A percentile compares a stretch with the other conserved stretches of the same genome.
Conservation (phyloP, 2,797 vertebrate genomes). For the Anabas testudineus region DNA sequence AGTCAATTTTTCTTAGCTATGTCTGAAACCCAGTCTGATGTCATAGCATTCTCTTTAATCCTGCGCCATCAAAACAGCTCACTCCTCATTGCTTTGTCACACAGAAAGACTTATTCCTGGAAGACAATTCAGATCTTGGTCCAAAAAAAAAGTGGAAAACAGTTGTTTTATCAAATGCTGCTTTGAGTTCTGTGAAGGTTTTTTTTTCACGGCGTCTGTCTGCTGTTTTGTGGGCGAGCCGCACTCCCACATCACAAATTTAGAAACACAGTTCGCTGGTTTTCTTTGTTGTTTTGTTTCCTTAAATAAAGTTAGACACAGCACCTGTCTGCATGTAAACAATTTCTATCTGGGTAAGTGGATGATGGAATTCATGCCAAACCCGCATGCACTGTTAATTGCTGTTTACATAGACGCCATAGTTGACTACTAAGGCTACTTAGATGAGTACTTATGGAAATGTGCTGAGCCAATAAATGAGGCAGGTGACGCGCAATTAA, state of each 20-base stretch:
- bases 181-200: slow-evolving; percentile 46
- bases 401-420: slow-evolving; percentile 15
- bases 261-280: slow-evolving; percentile 43
- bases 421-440: neutral
- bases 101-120: slow-evolving; percentile 14
- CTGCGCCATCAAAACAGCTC: slow-evolving; percentile 31
- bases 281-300: slow-evolving; percentile 26
- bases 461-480: neutral
- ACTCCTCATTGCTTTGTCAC: slow-evolving; percentile 23
- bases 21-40: slow-evolving; percentile 28
- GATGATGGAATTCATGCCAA: slow-evolving; percentile 15
- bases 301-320: slow-evolving; percentile 20
- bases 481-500: neutral
- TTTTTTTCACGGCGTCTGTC: slow-evolving; percentile 39
- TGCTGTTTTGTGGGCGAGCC: slow-evolving; percentile 48
- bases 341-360: slow-evolving; percentile 27
- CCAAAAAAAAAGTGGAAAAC: slow-evolving; percentile 42
- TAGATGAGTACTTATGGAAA: slow-evolving; percentile 1
- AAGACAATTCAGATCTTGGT: slow-evolving; percentile 27
- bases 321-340: slow-evolving; percentile 30
- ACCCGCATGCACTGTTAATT: slow-evolving; percentile 7
- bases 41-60: slow-evolving; percentile 28
- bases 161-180: slow-evolving; percentile 40
- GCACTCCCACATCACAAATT: slow-evolving; percentile 46
- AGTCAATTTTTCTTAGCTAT: slow-evolving; percentile 40